These are phyloP conservation scores for Nysson spinosus DNA, from an alignment of 2,888 invertebrate species.

Conservation along the genomic window DNA sequence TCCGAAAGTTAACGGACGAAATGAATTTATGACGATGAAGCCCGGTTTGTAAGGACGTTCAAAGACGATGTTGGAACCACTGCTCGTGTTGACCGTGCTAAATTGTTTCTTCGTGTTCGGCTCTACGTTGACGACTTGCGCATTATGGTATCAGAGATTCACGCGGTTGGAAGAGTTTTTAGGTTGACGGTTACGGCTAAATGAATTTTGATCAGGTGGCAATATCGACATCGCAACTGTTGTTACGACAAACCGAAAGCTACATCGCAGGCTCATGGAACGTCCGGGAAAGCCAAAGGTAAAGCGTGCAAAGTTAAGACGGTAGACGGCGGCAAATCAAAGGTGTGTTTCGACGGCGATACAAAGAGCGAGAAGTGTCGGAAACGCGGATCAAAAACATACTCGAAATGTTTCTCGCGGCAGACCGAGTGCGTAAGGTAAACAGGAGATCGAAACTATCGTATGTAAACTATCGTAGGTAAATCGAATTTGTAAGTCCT, in stretches of 20 bases:
- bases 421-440: too few relatives aligned
- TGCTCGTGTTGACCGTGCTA: slow-evolving; percentile 63
- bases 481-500: too few relatives aligned
- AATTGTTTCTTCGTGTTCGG: slow-evolving; percentile 68
- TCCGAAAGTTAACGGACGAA: not conserved
- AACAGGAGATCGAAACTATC: not conserved
- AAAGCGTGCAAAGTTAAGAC: too few relatives aligned
- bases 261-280: slow-evolving; percentile 5
- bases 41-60: not conserved
- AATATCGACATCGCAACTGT: slow-evolving; percentile 53
- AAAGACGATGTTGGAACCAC: slow-evolving; percentile 60
- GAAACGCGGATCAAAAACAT: slow-evolving; percentile 20
- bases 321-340: slow-evolving; percentile 13
- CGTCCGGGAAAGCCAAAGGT: too few relatives aligned
- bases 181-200: not conserved
- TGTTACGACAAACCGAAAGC: slow-evolving; percentile 33
- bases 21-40: not conserved
- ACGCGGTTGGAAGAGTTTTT: not conserved
- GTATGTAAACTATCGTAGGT: too few relatives aligned
- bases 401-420: slow-evolving; percentile 7
- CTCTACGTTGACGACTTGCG: slow-evolving; percentile 65
- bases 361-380: not conserved
- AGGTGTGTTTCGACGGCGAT: slow-evolving; percentile 2
- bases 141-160: slow-evolving; percentile 55
- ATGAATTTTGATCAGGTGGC: slow-evolving; percentile 52